Evolutionary conservation across 2,797 vertebrate genomes (phyloP), one percentile per base, ranked within the genome.

Genomic region (Hippoglossus hippoglossus): DNA sequence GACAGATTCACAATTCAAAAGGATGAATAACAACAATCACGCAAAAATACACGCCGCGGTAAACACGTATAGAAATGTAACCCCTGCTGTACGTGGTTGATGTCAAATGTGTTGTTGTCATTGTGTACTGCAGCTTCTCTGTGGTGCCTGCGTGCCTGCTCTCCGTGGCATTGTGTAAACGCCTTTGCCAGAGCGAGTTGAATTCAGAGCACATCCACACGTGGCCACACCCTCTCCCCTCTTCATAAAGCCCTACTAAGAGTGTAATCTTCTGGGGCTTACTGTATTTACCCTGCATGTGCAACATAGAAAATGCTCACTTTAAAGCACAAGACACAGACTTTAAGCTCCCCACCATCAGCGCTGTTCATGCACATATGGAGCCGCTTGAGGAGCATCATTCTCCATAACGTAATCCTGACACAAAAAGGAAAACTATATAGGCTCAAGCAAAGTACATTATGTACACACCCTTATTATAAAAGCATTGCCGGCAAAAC

Each of bases 191-290:
- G 39, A 49, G 51, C 31, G 57, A 69, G 75, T 56, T 64, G 50
- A 84, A 92, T 94, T 82, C 81, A 71, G 77, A 88, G 80, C 80
- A 91, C 88, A 93, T 86, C 74, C 87, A 61, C 82, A 71, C 13
- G 41, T 63, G 59, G 69, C 80, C 84, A 67, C 74, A 63, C 76
- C 73, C 76, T 39, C 63, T 80, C 60, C 66, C 72, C 82, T 86
- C 76, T 83, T 79, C 91, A 89, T 92, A 85, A 89, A 91, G 74
- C 86, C 71, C 6, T 47, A 63, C 79, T 87, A 82, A 89, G 82
- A 85, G 74, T 65, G 71, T 89, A 89, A 90, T 89, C 87, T 88
- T 84, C 78, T 68, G 62, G 62, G 86, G 85, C 71, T 87, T 88
- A 88, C 76, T 85, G 84, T 84, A 77, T 89, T 91, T 90, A 89